phyloP scores from a whole-genome alignment of 1,140 invertebrate species.

The Muscidifurax raptorellus region DNA sequence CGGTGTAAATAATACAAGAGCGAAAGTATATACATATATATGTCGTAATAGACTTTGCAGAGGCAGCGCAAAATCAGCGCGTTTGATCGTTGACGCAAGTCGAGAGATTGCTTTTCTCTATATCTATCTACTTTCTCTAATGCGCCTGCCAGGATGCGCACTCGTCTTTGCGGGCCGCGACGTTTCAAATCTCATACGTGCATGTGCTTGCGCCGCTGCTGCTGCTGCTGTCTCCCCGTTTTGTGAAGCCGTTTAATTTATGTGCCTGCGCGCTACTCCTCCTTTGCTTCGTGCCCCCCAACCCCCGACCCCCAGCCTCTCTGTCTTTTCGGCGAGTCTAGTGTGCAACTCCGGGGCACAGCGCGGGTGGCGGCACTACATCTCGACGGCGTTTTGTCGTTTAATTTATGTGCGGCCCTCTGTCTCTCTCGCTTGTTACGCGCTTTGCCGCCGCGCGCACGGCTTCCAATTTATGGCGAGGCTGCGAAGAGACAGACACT shows the following conservation, averaged over 20 bases:
- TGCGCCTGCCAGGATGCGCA: conserved; percentile 1
- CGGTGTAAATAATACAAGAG: no score
- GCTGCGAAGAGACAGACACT: not conserved
- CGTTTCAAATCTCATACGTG: conserved; percentile 27
- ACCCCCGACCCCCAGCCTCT: not conserved
- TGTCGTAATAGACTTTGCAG: no score
- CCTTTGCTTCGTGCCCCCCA: not conserved
- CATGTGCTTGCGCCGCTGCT: not conserved
- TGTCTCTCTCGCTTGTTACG: conserved; percentile 20
- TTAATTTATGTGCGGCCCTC: conserved; percentile 46
- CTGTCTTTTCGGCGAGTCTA: not conserved
- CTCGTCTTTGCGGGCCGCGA: not conserved
- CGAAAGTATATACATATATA: no score
- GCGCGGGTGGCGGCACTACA: not conserved
- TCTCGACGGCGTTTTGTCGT: conserved; percentile 34
- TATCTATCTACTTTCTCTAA: no score
- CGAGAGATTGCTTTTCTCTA: conserved; percentile 38
- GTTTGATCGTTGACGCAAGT: conserved; percentile 45
- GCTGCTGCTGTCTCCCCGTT: not conserved
- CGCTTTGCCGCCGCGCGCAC: not conserved
- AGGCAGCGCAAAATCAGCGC: conserved; percentile 29
- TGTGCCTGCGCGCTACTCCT: conserved; percentile 10
- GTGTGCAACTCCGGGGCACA: not conserved
- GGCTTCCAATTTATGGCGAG: conserved; percentile 34
- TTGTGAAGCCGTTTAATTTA: conserved; percentile 45